Evolutionary conservation across 2,797 vertebrate genomes (phyloP).

Genomic region (Psittacula echo): DNA sequence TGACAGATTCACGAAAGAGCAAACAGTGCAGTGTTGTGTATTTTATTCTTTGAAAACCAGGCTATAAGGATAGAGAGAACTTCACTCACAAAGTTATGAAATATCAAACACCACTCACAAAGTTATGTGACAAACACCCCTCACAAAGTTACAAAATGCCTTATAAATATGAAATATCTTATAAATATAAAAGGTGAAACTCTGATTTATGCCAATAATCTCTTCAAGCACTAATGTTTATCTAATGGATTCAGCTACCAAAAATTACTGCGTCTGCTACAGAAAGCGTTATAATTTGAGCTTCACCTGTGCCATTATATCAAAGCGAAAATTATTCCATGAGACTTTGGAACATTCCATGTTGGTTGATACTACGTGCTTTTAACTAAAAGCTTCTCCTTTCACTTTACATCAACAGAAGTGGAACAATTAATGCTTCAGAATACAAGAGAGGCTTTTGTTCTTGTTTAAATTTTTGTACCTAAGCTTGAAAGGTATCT

Average conservation of each 20-base stretch:
- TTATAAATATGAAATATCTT: slow-evolving; percentile 80
- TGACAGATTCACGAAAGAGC: not conserved
- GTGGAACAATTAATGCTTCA: slow-evolving; percentile 65
- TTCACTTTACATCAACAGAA: slow-evolving; percentile 75
- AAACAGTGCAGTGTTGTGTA: not conserved
- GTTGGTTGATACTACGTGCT: slow-evolving; percentile 75
- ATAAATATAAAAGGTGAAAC: slow-evolving; percentile 60
- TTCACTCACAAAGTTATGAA: slow-evolving; percentile 58
- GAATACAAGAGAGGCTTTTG: slow-evolving; percentile 67
- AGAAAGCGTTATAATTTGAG: slow-evolving; percentile 74
- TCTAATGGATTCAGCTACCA: slow-evolving; percentile 76
- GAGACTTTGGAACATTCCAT: slow-evolving; percentile 74
- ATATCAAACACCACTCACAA: slow-evolving; percentile 55
- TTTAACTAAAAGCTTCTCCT: slow-evolving; percentile 75
- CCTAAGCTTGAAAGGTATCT: slow-evolving; percentile 68
- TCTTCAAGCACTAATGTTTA: slow-evolving; percentile 78
- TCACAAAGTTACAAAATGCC: slow-evolving; percentile 77
- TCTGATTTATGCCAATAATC: slow-evolving; percentile 76
- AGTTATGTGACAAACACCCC: slow-evolving; percentile 62
- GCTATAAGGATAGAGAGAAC: slow-evolving; percentile 29
- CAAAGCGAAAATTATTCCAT: slow-evolving; percentile 78
- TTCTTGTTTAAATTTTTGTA: slow-evolving; percentile 70
- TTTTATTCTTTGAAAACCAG: slow-evolving; percentile 9
- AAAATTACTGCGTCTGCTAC: slow-evolving; percentile 74
- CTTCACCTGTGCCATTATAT: slow-evolving; percentile 77